Percentiles rank a stretch among this genome's conserved stretches.
phyloP scores from a whole-genome alignment of 2,113 vertebrate species.

The Poeciliopsis occidentalis region DNA sequence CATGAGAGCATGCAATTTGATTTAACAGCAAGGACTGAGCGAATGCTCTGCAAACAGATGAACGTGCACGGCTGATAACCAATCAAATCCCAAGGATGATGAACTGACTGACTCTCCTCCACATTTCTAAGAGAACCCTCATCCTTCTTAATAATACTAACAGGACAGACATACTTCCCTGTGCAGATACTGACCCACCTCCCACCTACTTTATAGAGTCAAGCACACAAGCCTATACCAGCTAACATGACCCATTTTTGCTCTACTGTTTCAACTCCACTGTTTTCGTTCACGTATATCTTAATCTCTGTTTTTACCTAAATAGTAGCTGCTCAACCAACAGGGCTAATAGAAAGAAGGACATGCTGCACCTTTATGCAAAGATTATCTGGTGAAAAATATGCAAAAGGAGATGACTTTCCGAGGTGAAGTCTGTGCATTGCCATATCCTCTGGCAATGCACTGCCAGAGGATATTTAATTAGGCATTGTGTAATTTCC shows the following conservation, averaged over 20 bases:
- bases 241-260: conserved; percentile 7
- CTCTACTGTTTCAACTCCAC: neutral
- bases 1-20: conserved; percentile 28
- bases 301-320: conserved; percentile 52
- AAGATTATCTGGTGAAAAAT: neutral
- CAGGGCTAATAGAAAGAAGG: conserved; percentile 57
- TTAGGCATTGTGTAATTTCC: neutral
- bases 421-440: neutral
- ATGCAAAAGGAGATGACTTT: neutral
- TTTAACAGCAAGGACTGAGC: conserved; percentile 24
- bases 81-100: conserved; percentile 61
- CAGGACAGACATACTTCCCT: conserved; percentile 29
- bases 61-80: conserved; percentile 44
- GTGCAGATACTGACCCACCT: conserved; percentile 50
- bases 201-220: conserved; percentile 54
- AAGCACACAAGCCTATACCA: conserved; percentile 3
- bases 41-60: conserved; percentile 32
- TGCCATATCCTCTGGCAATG: too few relatives aligned
- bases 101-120: conserved; percentile 22
- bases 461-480: neutral
- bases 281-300: conserved; percentile 40
- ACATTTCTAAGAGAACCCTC: conserved; percentile 21
- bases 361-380: conserved; percentile 32
- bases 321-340: conserved; percentile 36
- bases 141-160: conserved; percentile 46